Percentiles rank a stretch among this genome's conserved stretches.
Conservation (phyloP, 2,797 vertebrate genomes). For the Jordanella pulchra region DNA sequence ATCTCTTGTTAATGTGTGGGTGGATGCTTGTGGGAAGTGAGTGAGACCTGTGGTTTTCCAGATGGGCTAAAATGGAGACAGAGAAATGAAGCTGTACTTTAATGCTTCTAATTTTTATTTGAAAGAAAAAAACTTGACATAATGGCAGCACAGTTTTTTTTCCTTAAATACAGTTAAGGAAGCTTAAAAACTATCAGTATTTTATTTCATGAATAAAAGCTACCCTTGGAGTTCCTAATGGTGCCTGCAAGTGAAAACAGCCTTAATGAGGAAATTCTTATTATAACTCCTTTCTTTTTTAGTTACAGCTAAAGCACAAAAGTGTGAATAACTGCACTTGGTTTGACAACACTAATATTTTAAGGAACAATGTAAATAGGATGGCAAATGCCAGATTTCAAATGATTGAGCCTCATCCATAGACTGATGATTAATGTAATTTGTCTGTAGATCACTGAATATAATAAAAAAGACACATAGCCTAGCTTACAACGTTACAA, state of each 20-base stretch:
- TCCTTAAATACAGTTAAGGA: not conserved
- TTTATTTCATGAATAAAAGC: not conserved
- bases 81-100: not conserved
- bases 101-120: not conserved
- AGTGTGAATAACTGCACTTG: not conserved
- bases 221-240: not conserved
- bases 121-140: too few species aligned
- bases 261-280: not conserved
- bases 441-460: too few species aligned
- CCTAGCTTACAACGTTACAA: not conserved
- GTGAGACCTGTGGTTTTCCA: not conserved
- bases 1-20: not conserved
- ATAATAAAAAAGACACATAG: not conserved
- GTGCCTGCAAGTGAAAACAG: not conserved
- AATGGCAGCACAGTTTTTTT: too few species aligned
- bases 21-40: not conserved
- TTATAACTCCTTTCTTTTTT: not conserved
- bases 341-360: not conserved
- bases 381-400: not conserved
- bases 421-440: too few species aligned
- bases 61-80: not conserved
- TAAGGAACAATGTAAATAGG: not conserved
- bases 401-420: not conserved
- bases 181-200: not conserved
- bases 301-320: too few species aligned